These are phyloP conservation scores for Eupithecia abbreviata DNA, from an alignment of 2,888 invertebrate species.

Conservation along the genomic window DNA sequence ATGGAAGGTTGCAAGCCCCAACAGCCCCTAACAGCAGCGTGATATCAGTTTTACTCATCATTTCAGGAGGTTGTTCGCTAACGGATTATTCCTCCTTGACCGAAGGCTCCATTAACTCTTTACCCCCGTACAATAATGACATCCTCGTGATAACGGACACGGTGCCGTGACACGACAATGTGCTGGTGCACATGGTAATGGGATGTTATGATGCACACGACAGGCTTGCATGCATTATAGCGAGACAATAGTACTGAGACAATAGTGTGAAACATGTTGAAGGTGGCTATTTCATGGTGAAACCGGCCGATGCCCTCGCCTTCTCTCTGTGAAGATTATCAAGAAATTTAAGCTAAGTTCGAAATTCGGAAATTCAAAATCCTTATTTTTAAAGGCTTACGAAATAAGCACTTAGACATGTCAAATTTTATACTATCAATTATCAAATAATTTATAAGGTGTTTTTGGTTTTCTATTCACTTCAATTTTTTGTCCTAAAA, in stretches of 20 bases:
- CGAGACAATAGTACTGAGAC: conserved; percentile 29
- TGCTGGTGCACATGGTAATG: conserved; percentile 28
- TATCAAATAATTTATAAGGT: no score
- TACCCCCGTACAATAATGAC: conserved; percentile 18
- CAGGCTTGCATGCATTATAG: conserved; percentile 27
- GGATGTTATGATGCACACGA: conserved; percentile 27
- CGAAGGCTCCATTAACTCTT: not conserved
- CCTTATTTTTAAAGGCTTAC: no score
- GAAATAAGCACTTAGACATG: no score
- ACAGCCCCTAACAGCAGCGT: no score
- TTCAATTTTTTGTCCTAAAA: no score
- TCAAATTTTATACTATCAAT: no score
- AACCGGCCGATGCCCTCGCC: not conserved
- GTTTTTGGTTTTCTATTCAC: no score
- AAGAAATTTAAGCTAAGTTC: no score
- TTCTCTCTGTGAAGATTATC: not conserved
- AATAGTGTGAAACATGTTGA: conserved; percentile 27
- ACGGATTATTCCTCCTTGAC: not conserved
- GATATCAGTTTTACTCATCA: not conserved
- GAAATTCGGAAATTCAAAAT: no score
- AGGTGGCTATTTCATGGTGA: conserved; percentile 6
- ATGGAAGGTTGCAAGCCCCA: no score
- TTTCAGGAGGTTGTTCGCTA: not conserved
- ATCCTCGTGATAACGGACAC: conserved; percentile 28
- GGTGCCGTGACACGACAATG: conserved; percentile 28